Evolutionary conservation across 2,113 vertebrate genomes (phyloP), one percentile per base, ranked within the genome.

Genomic region (Hypanus sabinus): DNA sequence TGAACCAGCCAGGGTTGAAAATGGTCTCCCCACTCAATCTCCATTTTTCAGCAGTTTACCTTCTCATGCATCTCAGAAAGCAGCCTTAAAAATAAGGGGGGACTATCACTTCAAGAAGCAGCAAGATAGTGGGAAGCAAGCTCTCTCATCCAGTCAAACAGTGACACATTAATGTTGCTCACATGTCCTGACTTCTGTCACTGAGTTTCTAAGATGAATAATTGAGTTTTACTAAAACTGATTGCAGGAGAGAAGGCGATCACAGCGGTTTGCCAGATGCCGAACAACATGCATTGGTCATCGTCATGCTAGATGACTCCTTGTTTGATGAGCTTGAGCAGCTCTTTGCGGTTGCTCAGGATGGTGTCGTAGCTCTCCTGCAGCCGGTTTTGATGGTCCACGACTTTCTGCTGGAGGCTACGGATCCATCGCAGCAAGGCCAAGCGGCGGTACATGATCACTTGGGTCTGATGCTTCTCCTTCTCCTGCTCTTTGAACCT

Each of bases 391-490:
- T 99, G 98, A 96, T 99, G 99, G 94, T 98, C 98, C 94, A 97
- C 96, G 22, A 99, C 95, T 0, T 96, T 98, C 94, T 97, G 95
- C 96, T 99, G 98, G 94, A 99, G 97, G 90, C 97, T 96, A 60
- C 98, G 97, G 94, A 99, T 97, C 98, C 98, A 99, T 95, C 98
- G 98, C 94, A 99, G 97, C 95, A 99, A 96, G 0, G 98, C 98
- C 96, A 99, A 95, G 36, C 98, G 98, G 7, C 99, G 98, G 95
- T 99, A 99, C 99, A 99, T 99, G 96, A 98, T 98, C 95, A 99
- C 96, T 96, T 99, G 98, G 93, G 97, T 95, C 55, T 99, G 98
- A 95, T 99, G 98, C 95, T 98, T 98, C 96, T 99, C 98, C 96
- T 99, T 99, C 97, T 99, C 99, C 95, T 94, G 97, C 94, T 98